These are phyloP conservation scores for Panagrolaimus sp. DNA, from an alignment of 1,140 invertebrate species.

Conservation along the genomic window DNA sequence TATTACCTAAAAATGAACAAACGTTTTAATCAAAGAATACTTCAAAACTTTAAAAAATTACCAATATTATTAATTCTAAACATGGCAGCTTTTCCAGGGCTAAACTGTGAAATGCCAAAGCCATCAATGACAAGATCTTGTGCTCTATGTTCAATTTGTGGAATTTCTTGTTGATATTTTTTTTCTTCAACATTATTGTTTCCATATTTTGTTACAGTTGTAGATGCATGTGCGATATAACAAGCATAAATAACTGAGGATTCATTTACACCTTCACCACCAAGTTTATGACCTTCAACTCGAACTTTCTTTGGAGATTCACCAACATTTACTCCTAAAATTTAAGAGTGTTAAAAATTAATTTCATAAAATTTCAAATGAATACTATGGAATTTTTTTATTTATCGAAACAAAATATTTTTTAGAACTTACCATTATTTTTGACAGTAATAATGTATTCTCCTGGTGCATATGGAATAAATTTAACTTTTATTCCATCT, in stretches of 20 bases:
- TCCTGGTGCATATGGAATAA: conserved; percentile 5
- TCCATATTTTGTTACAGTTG: not conserved
- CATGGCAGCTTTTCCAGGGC: conserved; percentile 1
- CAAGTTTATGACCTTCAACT: conserved; percentile 2
- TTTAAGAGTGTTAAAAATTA: no score
- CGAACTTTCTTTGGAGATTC: not conserved
- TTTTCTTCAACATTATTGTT: not conserved
- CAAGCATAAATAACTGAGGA: conserved; percentile 2
- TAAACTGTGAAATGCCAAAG: not conserved
- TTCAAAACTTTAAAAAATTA: not conserved
- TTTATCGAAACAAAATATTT: no score
- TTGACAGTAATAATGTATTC: conserved; percentile 2
- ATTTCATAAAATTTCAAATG: no score
- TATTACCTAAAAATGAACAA: not conserved
- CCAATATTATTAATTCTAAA: conserved; percentile 11
- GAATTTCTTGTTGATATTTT: not conserved
- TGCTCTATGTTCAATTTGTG: not conserved
- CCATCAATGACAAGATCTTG: not conserved
- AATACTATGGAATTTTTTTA: no score
- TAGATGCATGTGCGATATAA: not conserved
- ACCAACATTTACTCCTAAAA: conserved; percentile 6
- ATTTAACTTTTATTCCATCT: conserved; percentile 5
- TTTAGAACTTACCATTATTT: conserved; percentile 6
- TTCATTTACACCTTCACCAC: conserved; percentile 1
- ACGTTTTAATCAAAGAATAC: not conserved